Conservation (phyloP, 2,888 invertebrate species). For the Perithous albicinctus region DNA sequence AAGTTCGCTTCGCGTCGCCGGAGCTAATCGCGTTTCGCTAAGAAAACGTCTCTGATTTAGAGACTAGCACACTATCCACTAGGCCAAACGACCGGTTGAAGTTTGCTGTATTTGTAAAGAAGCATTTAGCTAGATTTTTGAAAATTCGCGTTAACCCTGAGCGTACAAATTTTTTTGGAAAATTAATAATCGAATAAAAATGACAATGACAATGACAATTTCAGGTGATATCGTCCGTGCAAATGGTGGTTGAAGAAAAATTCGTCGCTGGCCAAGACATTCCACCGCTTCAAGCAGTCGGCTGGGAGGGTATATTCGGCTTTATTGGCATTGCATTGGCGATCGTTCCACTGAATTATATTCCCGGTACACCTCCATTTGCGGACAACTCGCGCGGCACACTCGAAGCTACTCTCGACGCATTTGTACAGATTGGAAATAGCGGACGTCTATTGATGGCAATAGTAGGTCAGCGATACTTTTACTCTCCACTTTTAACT, state of each 20-base stretch:
- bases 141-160: no score
- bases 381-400: conserved; percentile 90
- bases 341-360: conserved; percentile 93
- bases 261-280: conserved; percentile 94
- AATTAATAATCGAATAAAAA: no score
- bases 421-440: conserved; percentile 92
- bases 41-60: no score
- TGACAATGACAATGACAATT: conserved; percentile 12
- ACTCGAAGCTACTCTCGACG: conserved; percentile 94
- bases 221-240: conserved; percentile 92
- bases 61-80: no score
- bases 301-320: conserved; percentile 96
- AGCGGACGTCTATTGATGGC: conserved; percentile 88
- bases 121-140: no score
- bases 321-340: conserved; percentile 87
- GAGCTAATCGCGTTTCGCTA: no score
- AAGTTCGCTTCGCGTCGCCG: no score
- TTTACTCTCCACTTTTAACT: not conserved
- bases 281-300: conserved; percentile 95
- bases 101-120: no score
- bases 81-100: no score
- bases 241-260: conserved; percentile 98
- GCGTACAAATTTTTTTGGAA: no score
- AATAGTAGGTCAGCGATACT: conserved; percentile 86
- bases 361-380: conserved; percentile 91